Evolutionary conservation across 2,113 vertebrate species (phyloP).

Genomic region (Entelurus aequoreus): DNA sequence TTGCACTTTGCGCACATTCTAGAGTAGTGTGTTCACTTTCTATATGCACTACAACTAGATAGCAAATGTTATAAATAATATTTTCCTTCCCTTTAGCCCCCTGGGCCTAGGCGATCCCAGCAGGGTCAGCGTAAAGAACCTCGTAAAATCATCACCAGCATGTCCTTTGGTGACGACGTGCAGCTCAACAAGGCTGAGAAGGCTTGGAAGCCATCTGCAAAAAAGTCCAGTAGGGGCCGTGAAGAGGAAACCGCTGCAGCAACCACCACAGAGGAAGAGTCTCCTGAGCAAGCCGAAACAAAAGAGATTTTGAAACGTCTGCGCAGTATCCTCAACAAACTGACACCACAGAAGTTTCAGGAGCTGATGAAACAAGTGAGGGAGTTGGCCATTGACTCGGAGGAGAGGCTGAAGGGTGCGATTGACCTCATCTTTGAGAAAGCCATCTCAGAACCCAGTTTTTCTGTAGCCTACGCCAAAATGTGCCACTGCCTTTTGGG

Average conservation of each 20-base stretch:
- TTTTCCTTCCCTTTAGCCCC: constrained; percentile 62
- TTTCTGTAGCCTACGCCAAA: constrained; percentile 97
- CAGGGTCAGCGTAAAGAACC: constrained; percentile 85
- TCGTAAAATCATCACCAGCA: constrained; percentile 91
- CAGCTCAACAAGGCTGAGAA: constrained; percentile 95
- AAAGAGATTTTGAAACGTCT: constrained; percentile 90
- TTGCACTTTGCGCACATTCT: too few species aligned
- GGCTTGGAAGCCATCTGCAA: constrained; percentile 89
- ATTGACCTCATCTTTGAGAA: constrained; percentile 98
- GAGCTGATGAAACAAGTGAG: constrained; percentile 96
- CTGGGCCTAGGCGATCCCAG: constrained; percentile 86
- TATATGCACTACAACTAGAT: neutral
- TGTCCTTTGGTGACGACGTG: constrained; percentile 86
- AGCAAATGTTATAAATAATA: neutral
- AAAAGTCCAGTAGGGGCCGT: constrained; percentile 57
- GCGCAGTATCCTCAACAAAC: constrained; percentile 94
- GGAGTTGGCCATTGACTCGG: constrained; percentile 90
- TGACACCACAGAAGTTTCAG: constrained; percentile 97
- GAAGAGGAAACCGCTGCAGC: constrained; percentile 16
- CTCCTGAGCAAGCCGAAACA: constrained; percentile 75
- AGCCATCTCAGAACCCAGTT: constrained; percentile 94
- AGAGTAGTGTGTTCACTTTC: neutral
- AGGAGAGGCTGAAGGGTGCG: constrained; percentile 93
- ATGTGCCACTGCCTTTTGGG: constrained; percentile 96
- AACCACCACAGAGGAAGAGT: constrained; percentile 43